Percentiles rank a stretch among this genome's conserved stretches.
phyloP scores from a whole-genome alignment of 2,113 vertebrate species.

The Seriola dumerili region DNA sequence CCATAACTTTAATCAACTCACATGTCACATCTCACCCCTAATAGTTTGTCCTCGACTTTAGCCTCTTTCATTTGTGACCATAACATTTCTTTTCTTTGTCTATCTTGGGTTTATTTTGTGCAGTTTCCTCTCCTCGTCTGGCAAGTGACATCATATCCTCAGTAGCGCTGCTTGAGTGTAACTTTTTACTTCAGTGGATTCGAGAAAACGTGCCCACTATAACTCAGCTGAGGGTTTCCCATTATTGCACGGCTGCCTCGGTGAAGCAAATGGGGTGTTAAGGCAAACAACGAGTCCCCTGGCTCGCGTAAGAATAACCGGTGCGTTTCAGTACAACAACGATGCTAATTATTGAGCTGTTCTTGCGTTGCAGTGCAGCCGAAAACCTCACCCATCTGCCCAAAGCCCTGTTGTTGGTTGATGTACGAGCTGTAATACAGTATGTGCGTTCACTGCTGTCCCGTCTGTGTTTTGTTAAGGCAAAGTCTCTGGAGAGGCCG shows the following conservation, averaged over 20 bases:
- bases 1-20: not conserved
- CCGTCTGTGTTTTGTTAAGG: constrained; percentile 82
- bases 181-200: constrained; percentile 32
- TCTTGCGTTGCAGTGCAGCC: constrained; percentile 56
- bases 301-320: constrained; percentile 52
- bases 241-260: constrained; percentile 29
- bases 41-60: not conserved
- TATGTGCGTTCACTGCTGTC: constrained; percentile 62
- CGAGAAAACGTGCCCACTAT: constrained; percentile 20
- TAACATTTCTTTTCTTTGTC: not conserved
- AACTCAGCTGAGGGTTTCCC: constrained; percentile 47
- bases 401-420: constrained; percentile 45
- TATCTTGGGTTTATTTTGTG: not conserved
- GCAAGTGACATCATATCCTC: constrained; percentile 48
- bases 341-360: constrained; percentile 68
- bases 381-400: constrained; percentile 50
- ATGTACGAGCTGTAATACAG: constrained; percentile 78
- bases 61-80: not conserved
- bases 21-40: not conserved
- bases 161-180: constrained; percentile 37
- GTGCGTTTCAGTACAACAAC: constrained; percentile 60
- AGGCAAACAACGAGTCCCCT: constrained; percentile 72
- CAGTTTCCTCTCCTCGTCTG: constrained; percentile 21
- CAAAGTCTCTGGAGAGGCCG: constrained; percentile 61
- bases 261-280: constrained; percentile 72